Evolutionary conservation across 2,888 invertebrate species (phyloP).

Genomic region (Tetheella fluctuosa): DNA sequence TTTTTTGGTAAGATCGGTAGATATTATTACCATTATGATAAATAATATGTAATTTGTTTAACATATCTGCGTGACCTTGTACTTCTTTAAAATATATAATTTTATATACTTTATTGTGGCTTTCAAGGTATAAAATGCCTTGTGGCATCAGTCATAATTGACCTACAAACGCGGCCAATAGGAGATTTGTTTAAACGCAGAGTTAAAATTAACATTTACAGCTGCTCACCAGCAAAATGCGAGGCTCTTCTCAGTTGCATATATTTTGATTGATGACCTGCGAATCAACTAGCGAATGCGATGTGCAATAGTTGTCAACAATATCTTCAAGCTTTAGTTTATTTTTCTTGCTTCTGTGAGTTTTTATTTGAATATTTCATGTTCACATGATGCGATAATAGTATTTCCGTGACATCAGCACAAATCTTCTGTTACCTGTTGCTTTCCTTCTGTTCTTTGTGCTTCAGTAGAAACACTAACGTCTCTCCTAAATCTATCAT

Average conservation of each 20-base stretch:
- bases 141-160: slow-evolving; percentile 2
- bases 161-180: slow-evolving; percentile 6
- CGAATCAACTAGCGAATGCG: too few relatives aligned
- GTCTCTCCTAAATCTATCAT: neutral
- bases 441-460: too few relatives aligned
- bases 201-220: slow-evolving; percentile 8
- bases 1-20: slow-evolving; percentile 48
- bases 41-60: slow-evolving; percentile 5
- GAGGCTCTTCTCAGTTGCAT: neutral
- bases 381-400: too few relatives aligned
- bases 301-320: neutral
- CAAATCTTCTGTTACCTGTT: too few relatives aligned
- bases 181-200: slow-evolving; percentile 5
- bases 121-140: neutral
- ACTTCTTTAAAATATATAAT: slow-evolving; percentile 16
- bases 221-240: neutral
- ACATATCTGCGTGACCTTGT: slow-evolving; percentile 11
- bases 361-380: too few relatives aligned
- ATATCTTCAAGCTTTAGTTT: neutral
- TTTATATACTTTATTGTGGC: slow-evolving; percentile 1
- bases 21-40: slow-evolving; percentile 1
- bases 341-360: too few relatives aligned
- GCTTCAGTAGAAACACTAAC: neutral
- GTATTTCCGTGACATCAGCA: too few relatives aligned
- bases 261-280: neutral